Percentiles rank a stretch among this genome's conserved stretches.
phyloP scores from a whole-genome alignment of 1,140 invertebrate species.

The Drosophila pseudoananassae region DNA sequence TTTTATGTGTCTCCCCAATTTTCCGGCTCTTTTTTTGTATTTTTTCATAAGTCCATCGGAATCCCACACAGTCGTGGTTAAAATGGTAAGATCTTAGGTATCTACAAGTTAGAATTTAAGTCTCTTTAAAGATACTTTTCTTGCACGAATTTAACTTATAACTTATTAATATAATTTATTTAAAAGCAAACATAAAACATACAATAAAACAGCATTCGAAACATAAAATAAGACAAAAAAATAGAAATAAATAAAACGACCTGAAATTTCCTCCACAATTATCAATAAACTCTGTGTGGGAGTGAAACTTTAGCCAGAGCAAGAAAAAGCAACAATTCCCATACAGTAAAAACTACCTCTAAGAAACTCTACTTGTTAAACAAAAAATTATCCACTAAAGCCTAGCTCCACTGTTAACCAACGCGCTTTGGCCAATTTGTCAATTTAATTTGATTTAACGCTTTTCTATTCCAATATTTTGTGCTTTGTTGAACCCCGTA shows the following conservation, averaged over 20 bases:
- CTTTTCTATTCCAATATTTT: conserved; percentile 40
- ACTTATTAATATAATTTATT: too few species aligned
- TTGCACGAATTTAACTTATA: not conserved
- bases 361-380: not conserved
- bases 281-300: not conserved
- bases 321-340: too few species aligned
- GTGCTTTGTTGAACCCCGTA: conserved; percentile 4
- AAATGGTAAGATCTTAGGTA: not conserved
- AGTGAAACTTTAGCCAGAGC: not conserved
- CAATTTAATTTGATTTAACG: conserved; percentile 66
- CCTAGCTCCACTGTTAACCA: conserved; percentile 9
- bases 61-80: conserved; percentile 4
- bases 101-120: not conserved
- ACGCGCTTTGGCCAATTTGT: conserved; percentile 47
- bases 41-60: not conserved
- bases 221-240: too few species aligned
- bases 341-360: too few species aligned
- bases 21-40: not conserved
- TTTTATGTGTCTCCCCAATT: conserved; percentile 41
- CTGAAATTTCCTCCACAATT: not conserved
- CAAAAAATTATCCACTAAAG: not conserved
- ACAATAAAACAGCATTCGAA: too few species aligned
- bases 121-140: not conserved
- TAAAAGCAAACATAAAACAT: too few species aligned
- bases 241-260: too few species aligned